phyloP scores from a whole-genome alignment of 2,797 vertebrate genomes.

The Mustela erminea region DNA sequence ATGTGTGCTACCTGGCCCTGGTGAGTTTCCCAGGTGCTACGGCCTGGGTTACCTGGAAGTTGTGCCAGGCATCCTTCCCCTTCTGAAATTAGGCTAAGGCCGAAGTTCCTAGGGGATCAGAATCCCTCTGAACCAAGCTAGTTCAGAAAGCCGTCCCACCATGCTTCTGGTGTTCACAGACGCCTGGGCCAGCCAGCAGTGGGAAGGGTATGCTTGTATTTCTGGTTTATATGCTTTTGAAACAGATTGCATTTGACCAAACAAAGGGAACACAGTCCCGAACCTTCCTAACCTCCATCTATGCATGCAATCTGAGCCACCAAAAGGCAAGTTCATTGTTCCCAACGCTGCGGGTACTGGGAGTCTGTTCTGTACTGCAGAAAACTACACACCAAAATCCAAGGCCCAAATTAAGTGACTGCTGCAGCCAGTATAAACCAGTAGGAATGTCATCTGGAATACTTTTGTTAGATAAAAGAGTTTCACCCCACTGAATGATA shows the following conservation, averaged over 20 bases:
- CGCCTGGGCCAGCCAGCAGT: fast-evolving
- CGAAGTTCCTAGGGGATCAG: neutral
- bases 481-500: neutral
- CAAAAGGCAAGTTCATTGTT: neutral
- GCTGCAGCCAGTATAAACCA: neutral
- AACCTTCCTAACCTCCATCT: neutral
- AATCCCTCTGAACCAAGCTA: neutral
- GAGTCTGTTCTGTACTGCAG: neutral
- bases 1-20: neutral
- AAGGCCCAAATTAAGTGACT: neutral
- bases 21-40: fast-evolving
- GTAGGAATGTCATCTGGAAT: neutral
- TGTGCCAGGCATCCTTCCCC: neutral
- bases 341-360: neutral
- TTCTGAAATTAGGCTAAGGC: neutral
- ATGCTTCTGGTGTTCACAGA: fast-evolving
- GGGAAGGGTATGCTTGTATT: neutral
- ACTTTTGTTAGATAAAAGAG: neutral
- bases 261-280: neutral
- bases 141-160: neutral
- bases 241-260: neutral
- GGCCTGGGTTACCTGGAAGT: too few species aligned
- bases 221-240: neutral
- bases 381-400: neutral
- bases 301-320: neutral